phyloP scores from a whole-genome alignment of 2,113 vertebrate genomes.

The Scortum barcoo region DNA sequence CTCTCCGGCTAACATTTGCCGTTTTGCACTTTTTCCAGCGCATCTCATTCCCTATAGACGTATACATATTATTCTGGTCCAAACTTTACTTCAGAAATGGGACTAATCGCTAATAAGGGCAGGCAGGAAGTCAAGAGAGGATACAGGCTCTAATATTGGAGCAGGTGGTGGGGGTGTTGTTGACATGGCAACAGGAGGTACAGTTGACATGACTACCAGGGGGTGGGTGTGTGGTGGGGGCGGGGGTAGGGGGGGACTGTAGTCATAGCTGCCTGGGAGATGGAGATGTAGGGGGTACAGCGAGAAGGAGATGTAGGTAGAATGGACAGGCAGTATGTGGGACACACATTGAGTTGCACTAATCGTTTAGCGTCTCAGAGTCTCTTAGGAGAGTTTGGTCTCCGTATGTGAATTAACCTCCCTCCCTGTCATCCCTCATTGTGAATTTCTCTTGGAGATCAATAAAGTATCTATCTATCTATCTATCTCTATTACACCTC shows the following conservation, averaged over 20 bases:
- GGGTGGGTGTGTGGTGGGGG: slow-evolving; percentile 10
- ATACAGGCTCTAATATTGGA: slow-evolving; percentile 70
- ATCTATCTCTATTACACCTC: too few relatives aligned
- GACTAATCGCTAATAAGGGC: slow-evolving; percentile 71
- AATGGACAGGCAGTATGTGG: slow-evolving; percentile 74
- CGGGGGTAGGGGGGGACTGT: too few relatives aligned
- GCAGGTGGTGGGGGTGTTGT: slow-evolving; percentile 78
- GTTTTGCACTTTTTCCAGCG: slow-evolving; percentile 47
- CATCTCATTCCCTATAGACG: slow-evolving; percentile 24
- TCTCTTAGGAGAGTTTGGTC: slow-evolving; percentile 76
- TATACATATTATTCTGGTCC: slow-evolving; percentile 35
- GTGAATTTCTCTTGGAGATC: too few relatives aligned
- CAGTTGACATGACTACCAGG: slow-evolving; percentile 67
- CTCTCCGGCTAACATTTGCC: slow-evolving; percentile 46
- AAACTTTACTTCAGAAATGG: slow-evolving; percentile 66
- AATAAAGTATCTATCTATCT: too few relatives aligned
- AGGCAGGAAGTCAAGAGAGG: slow-evolving; percentile 50
- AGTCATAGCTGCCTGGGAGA: slow-evolving; percentile 46
- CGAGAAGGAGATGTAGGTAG: slow-evolving; percentile 18
- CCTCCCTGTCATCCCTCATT: slow-evolving; percentile 63
- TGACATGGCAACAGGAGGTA: slow-evolving; percentile 78
- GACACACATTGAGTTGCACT: slow-evolving; percentile 70
- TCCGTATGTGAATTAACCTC: slow-evolving; percentile 79
- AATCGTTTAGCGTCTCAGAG: slow-evolving; percentile 74
- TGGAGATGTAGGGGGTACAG: slow-evolving; percentile 45